Evolutionary conservation across 2,888 invertebrate genomes (phyloP), one percentile per base, ranked within the genome.

Genomic region (Pogonocherus hispidulus): DNA sequence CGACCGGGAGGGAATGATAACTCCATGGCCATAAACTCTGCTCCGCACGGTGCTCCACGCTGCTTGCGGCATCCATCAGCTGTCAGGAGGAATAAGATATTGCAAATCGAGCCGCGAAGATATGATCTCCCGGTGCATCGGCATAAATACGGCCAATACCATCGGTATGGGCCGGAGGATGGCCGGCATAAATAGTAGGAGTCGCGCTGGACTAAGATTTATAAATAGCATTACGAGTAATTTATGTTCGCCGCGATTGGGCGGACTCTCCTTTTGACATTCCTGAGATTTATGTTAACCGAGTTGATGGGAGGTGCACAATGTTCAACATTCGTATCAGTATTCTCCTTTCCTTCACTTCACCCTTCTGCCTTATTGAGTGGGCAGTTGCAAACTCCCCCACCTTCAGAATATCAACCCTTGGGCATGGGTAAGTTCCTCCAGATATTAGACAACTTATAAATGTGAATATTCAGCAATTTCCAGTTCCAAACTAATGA

Each of bases 151-250:
- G 63, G 67, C 71, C 74, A 66, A 68, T 68, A 70, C 70, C 54
- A 68, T 57, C 65, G 67, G 74, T 74, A 76, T 71, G 75, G 76
- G 71, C 68, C 70, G 71, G 78, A 74, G 77, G 76, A 77, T 76
- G 77, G 77, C 67, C 76, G 78, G 75, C 76, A 79, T 78, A 76
- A 77, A 76, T 78, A 76, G 76, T 76, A 78, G 77, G 77, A 78
- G 77, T 76, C 75, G 76, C 74, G 74, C 69, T 63, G 73, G 74
- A 75, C 74, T 72, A 72, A 63, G 63, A 85, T 84, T 84, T 84
- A 85, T 85, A 85, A 85, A 85, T 85, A 84, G 84, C 84, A 83
- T 83, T 84, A 84, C 82, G 82, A 83, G 84, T 85, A 85, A 85
- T 84, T 85, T 85, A 85, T 85, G 84, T 84, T 80, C 76, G 84